phyloP scores from a whole-genome alignment of 2,797 vertebrate genomes.

The Sphenodon punctatus region DNA sequence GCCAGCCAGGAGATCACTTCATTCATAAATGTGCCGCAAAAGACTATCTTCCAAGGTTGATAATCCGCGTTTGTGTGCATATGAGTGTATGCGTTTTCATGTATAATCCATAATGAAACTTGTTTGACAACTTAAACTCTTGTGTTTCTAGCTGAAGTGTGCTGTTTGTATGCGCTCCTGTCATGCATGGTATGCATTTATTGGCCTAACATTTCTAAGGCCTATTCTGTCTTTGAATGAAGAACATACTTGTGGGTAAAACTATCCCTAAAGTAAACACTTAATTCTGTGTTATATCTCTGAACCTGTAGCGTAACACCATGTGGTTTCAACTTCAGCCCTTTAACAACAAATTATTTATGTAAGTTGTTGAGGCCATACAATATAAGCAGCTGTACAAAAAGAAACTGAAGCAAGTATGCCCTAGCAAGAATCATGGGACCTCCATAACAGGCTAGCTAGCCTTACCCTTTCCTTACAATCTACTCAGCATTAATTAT shows the following conservation, averaged over 20 bases:
- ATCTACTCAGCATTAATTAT: slow-evolving; percentile 39
- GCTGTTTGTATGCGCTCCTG: slow-evolving; percentile 2
- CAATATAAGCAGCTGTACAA: slow-evolving; percentile 24
- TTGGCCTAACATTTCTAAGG: slow-evolving; percentile 27
- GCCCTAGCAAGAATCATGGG: slow-evolving; percentile 12
- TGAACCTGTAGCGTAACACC: slow-evolving; percentile 22
- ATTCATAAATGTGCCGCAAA: neutral
- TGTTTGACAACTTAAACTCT: slow-evolving; percentile 17
- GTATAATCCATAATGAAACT: neutral
- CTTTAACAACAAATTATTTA: slow-evolving; percentile 54
- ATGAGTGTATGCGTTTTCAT: no score
- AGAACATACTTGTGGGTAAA: slow-evolving; percentile 13
- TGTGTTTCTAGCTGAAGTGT: slow-evolving; percentile 18
- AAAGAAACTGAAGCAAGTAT: slow-evolving; percentile 27
- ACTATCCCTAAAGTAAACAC: slow-evolving; percentile 44
- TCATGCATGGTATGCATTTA: neutral
- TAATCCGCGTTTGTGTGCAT: neutral
- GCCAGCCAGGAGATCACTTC: no score
- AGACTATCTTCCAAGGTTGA: neutral
- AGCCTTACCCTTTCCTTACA: slow-evolving; percentile 25
- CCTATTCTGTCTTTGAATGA: neutral
- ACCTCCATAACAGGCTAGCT: slow-evolving; percentile 7
- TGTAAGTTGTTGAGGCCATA: slow-evolving; percentile 40
- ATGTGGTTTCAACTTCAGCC: slow-evolving; percentile 48
- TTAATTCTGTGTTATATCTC: slow-evolving; percentile 11